phyloP scores from a whole-genome alignment of 92 coral and sea anemone genomes.

The Epizoanthus scotinus region DNA sequence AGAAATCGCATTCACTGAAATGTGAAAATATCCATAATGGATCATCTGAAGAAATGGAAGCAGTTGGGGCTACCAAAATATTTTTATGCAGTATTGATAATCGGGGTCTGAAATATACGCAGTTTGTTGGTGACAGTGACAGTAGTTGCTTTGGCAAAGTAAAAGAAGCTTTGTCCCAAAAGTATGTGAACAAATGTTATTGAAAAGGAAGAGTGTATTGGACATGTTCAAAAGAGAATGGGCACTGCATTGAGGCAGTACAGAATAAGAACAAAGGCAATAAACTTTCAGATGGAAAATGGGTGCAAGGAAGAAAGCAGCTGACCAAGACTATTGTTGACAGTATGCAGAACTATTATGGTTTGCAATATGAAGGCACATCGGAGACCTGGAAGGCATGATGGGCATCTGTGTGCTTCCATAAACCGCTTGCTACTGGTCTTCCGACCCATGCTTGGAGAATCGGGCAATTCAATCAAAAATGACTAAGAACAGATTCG shows the following conservation, averaged over 20 bases:
- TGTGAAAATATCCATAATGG: slow-evolving; percentile 59
- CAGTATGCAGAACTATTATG: too few species aligned
- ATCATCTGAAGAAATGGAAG: slow-evolving; percentile 64
- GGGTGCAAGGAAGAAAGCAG: too few species aligned
- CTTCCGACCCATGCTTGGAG: background rate
- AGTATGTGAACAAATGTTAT: slow-evolving; percentile 40
- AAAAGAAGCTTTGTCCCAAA: slow-evolving; percentile 50
- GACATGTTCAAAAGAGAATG: slow-evolving; percentile 67
- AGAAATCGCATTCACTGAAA: slow-evolving; percentile 36
- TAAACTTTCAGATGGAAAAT: too few species aligned
- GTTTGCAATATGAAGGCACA: background rate
- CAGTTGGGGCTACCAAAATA: slow-evolving; percentile 63
- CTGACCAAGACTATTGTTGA: too few species aligned
- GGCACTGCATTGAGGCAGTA: slow-evolving; percentile 55
- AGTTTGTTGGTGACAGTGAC: slow-evolving; percentile 66
- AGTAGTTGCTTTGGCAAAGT: slow-evolving; percentile 61
- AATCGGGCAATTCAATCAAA: background rate
- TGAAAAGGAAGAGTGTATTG: slow-evolving; percentile 68
- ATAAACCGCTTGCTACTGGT: background rate
- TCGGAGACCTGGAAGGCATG: background rate
- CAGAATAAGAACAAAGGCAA: slow-evolving; percentile 40
- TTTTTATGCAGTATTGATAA: slow-evolving; percentile 46
- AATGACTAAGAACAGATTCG: slow-evolving; percentile 40
- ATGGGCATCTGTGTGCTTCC: background rate
- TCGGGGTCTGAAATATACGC: slow-evolving; percentile 52